Percentiles rank a stretch among this genome's conserved stretches.
Conservation (phyloP, 53 echinoderm and acorn worm genomes). For the Holothuria leucospilota region DNA sequence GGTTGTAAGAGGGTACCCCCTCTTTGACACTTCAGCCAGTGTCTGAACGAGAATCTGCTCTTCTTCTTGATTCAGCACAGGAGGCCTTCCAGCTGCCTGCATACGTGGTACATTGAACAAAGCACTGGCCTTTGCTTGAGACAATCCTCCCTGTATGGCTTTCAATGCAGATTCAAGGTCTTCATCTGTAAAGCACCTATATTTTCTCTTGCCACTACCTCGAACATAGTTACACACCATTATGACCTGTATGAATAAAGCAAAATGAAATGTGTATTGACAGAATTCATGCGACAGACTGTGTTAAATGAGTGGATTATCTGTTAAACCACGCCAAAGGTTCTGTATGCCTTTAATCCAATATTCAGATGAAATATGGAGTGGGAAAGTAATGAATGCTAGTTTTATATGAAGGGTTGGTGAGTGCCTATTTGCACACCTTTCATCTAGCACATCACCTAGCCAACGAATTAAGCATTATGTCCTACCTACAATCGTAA, state of each 20-base stretch:
- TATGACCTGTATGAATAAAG: conserved; percentile 12
- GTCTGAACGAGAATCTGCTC: too few species aligned
- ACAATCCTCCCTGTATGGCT: neutral
- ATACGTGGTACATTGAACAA: neutral
- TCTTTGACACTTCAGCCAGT: too few species aligned
- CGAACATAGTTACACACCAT: conserved; percentile 1
- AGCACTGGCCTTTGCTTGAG: neutral
- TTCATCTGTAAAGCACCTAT: neutral
- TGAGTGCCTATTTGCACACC: too few species aligned
- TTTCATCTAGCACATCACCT: too few species aligned
- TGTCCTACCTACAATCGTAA: too few species aligned
- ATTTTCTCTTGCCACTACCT: neutral
- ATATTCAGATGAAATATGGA: too few species aligned
- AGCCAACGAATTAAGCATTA: too few species aligned
- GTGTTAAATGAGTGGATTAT: neutral
- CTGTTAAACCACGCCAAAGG: too few species aligned
- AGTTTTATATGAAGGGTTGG: too few species aligned
- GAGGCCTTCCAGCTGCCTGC: neutral
- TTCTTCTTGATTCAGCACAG: too few species aligned
- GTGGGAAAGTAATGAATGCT: too few species aligned
- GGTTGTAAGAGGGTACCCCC: neutral
- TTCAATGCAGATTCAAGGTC: conserved; percentile 3
- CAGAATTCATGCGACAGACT: neutral
- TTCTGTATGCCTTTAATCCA: too few species aligned
- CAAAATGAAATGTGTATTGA: neutral